Percentiles rank a stretch among this genome's conserved stretches.
Conservation (phyloP, 2,113 vertebrate genomes). For the Dasyprocta punctata region DNA sequence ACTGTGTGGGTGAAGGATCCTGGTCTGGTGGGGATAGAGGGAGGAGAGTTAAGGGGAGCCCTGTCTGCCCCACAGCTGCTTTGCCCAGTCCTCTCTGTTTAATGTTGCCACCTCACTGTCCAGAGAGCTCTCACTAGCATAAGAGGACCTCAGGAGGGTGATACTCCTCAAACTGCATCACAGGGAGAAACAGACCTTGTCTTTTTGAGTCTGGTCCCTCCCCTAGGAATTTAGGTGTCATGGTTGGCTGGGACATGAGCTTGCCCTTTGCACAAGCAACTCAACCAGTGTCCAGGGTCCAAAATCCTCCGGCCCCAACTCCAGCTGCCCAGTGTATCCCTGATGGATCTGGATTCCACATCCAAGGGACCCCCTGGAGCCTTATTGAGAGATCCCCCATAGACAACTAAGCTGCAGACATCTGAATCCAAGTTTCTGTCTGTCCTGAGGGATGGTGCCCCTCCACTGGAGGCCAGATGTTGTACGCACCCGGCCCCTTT, state of each 20-base stretch:
- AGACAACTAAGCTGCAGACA: not conserved
- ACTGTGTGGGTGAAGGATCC: too few species aligned
- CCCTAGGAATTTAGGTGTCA: not conserved
- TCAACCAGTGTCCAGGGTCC: not conserved
- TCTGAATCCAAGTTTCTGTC: not conserved
- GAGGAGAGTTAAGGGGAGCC: not conserved
- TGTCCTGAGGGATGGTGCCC: not conserved
- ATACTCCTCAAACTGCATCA: not conserved
- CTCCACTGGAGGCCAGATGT: slow-evolving; percentile 9
- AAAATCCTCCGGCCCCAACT: not conserved
- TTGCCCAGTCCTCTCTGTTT: not conserved
- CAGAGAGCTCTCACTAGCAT: not conserved
- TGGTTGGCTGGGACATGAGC: not conserved
- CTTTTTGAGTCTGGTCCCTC: not conserved
- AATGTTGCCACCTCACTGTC: not conserved
- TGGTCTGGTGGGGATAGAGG: not conserved
- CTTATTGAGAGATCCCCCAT: not conserved
- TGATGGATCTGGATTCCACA: not conserved
- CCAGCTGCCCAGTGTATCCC: not conserved
- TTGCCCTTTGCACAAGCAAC: not conserved
- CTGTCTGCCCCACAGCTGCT: not conserved
- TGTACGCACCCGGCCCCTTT: slow-evolving; percentile 61
- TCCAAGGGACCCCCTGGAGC: not conserved
- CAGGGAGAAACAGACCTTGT: not conserved
- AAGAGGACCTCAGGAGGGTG: not conserved